phyloP scores from a whole-genome alignment of 2,113 vertebrate species.

The Leucosticte australis region DNA sequence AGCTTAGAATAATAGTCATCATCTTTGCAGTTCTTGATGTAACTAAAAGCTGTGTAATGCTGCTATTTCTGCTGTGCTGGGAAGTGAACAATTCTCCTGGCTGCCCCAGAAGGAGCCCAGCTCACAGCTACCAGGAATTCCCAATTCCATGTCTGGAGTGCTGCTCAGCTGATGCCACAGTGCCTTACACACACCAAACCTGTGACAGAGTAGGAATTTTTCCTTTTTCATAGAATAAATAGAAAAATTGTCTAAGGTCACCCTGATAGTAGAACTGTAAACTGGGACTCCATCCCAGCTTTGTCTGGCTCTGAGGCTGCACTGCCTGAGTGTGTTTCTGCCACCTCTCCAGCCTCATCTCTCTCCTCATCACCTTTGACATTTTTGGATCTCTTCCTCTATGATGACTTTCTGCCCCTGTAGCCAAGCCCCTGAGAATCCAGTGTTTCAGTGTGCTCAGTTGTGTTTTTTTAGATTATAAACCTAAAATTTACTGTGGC shows the following conservation, averaged over 20 bases:
- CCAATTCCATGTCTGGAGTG: not conserved
- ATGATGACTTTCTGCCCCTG: not conserved
- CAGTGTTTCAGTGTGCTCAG: not conserved
- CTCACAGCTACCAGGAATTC: not conserved
- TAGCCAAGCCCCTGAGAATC: not conserved
- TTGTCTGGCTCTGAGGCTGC: not conserved
- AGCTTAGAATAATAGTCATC: not conserved
- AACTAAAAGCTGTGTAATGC: not conserved
- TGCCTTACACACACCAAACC: not conserved
- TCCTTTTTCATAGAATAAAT: not conserved
- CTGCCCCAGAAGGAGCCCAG: not conserved
- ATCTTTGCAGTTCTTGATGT: not conserved
- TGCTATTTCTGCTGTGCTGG: not conserved
- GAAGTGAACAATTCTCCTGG: not conserved
- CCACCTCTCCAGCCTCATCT: not conserved
- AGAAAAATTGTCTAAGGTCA: not conserved
- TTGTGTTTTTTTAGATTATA: not conserved
- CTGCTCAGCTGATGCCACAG: not conserved
- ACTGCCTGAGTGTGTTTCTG: not conserved
- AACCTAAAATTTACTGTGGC: not conserved
- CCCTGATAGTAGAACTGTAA: not conserved
- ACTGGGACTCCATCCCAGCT: not conserved
- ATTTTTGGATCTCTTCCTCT: not conserved
- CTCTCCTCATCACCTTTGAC: not conserved
- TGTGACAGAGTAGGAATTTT: not conserved